A percentile compares a stretch with the other conserved stretches of the same genome.
phyloP scores from a whole-genome alignment of 1,140 invertebrate species.

The Macrocentrus cingulum region DNA sequence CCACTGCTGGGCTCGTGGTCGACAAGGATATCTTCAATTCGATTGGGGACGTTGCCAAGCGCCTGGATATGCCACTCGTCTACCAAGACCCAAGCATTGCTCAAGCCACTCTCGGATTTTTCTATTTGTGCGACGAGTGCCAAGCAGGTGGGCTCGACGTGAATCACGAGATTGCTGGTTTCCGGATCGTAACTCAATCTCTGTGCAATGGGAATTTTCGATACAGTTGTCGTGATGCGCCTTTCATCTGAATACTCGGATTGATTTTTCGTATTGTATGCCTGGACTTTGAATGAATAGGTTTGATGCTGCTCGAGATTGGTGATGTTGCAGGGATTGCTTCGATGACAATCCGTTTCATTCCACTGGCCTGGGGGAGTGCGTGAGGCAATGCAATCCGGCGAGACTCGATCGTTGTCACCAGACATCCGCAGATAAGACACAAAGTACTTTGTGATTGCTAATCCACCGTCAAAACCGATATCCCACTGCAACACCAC shows the following conservation, averaged over 20 bases:
- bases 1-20: conserved; percentile 55
- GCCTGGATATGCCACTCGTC: conserved; percentile 70
- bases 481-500: conserved; percentile 81
- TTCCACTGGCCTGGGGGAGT: conserved; percentile 69
- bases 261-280: conserved; percentile 79
- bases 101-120: conserved; percentile 60
- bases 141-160: conserved; percentile 74
- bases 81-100: conserved; percentile 69
- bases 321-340: conserved; percentile 85
- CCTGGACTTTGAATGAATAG: conserved; percentile 83
- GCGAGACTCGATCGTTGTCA: conserved; percentile 62
- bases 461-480: conserved; percentile 86
- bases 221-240: conserved; percentile 75
- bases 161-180: conserved; percentile 72
- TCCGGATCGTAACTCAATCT: conserved; percentile 80
- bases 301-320: conserved; percentile 79
- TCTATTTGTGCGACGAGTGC: conserved; percentile 74
- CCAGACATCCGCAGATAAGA: conserved; percentile 68
- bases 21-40: conserved; percentile 69
- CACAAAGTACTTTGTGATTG: conserved; percentile 83
- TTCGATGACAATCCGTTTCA: conserved; percentile 79
- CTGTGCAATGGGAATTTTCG: conserved; percentile 78
- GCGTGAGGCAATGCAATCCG: conserved; percentile 65
- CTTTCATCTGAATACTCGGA: conserved; percentile 85
- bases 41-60: conserved; percentile 67